Percentiles rank a stretch among this genome's conserved stretches.
phyloP scores from a whole-genome alignment of 2,113 vertebrate genomes.

The Emydocephalus ijimae region DNA sequence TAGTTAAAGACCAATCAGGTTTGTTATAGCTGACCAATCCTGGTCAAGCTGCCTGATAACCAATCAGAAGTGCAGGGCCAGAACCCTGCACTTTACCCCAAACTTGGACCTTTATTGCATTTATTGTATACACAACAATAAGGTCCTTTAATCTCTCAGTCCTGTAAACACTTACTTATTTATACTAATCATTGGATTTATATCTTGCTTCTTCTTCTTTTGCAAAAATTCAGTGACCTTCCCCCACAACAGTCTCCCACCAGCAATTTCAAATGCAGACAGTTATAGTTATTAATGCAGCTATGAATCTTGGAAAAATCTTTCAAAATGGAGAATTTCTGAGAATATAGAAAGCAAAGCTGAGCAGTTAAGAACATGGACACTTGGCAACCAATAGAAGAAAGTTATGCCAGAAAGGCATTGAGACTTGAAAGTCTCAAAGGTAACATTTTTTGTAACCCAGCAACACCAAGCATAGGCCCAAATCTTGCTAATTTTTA shows the following conservation, averaged over 20 bases:
- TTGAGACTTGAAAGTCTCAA: neutral
- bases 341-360: neutral
- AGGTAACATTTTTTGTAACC: conserved; percentile 13
- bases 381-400: neutral
- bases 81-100: no score
- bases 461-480: conserved; percentile 40
- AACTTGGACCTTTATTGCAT: no score
- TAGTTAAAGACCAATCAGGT: no score
- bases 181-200: neutral
- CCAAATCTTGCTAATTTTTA: conserved; percentile 48
- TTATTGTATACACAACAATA: no score
- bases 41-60: no score
- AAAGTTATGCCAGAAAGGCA: neutral
- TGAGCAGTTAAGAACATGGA: neutral
- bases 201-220: neutral
- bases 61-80: no score
- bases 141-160: neutral
- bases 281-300: neutral
- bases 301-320: neutral
- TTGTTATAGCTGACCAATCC: no score
- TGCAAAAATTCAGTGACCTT: neutral
- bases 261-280: neutral
- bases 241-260: neutral
- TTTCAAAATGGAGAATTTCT: no score
- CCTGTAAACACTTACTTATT: neutral